Evolutionary conservation across 2,888 invertebrate species (phyloP), one percentile per base, ranked within the genome.

Genomic region (Drosophila lacicola): DNA sequence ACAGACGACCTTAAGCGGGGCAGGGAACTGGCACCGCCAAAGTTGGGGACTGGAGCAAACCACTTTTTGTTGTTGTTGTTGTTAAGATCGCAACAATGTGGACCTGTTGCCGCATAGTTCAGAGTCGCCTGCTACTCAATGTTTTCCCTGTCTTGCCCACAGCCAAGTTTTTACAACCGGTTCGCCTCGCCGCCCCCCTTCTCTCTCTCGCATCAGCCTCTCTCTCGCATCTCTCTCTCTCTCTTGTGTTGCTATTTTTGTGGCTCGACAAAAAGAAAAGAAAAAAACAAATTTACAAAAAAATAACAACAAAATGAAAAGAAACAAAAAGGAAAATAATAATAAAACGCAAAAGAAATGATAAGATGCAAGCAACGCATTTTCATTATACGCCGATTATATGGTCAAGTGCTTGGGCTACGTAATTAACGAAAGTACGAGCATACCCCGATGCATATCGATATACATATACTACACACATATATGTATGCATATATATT

Each of bases 1-100:
- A 82, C 84, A 84, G 89, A 84, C 89, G 84, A 84, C 84, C 84
- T 84, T 89, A 87, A 84, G 88, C 65, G 89, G 88, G 89, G 82
- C 60, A 68, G 60, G 65, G 66, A 69, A 55, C 47, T 33, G 64
- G 54, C 63, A 58, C 33, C 50, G 21, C 47, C 62, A 75, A 86
- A 83, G 74, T 83, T 78, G 81, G 87, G 79, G 83, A 88, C 83
- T 82, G 86, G 82, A 82, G 88, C 82, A 82, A 82, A 88, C 84
- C 63, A 71, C 84, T 84, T 78, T 77, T 71, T 72, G 37, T 33
- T 61, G 17, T 39, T 61, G 50, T 44, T 56, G 60, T 42, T 58
- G 66, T 44, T 56, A 60, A 64, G 60, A 42, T 74, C 51, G 74
- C 70, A 61, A 64, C 73, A 78, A 63, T 73, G 74, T 54, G 67